Evolutionary conservation across 2,113 vertebrate species (phyloP), one percentile per base, ranked within the genome.

Genomic region (Oryzias woworae): DNA sequence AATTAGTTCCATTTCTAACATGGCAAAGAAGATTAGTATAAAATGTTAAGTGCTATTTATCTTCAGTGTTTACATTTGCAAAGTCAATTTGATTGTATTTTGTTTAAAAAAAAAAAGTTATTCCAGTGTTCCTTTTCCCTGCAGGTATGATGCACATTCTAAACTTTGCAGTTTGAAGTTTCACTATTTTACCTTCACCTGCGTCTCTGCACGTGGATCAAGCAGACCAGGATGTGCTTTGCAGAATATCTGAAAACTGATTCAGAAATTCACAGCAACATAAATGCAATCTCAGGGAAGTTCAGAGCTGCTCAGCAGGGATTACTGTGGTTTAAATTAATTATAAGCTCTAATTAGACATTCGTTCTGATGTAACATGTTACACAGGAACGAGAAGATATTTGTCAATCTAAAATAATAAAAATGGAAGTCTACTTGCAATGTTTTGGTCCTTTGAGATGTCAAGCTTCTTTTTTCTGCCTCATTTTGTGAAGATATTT

Each of bases 381-480:
- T 75, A 73, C 62, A 68, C 63, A 62, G 63, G 66, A 72, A 77
- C 58, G 54, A 79, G 82, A 82, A 81, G 74, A 72, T 42, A 71
- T 73, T 78, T 83, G 68, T 76, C 78, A 82, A 86, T 80, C 83
- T 74, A 87, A 75, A 86, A 49, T 59, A 80, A 78, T 77, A 81
- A 83, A 83, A 83, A 86, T 80, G 74, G 66, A 75, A 79, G 81
- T 69, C 45, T 60, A 36, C 5, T 36, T 18, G 65, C 50, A 47
- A 77, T 42, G 58, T 47, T 69, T 53, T 66, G 48, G 36, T 18
- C 82, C 81, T 71, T 62, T 68, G 83, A 83, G 85, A 73, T 48
- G 53, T 20, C 49, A 20, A 53, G 42, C 70, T 72, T 76, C 56
- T 61, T 20, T 36, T 78, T 77, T 75, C 58, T 66, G 36, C 80